These are phyloP conservation scores for Cettia cetti DNA, from an alignment of 2,113 vertebrate species.

Conservation along the genomic window DNA sequence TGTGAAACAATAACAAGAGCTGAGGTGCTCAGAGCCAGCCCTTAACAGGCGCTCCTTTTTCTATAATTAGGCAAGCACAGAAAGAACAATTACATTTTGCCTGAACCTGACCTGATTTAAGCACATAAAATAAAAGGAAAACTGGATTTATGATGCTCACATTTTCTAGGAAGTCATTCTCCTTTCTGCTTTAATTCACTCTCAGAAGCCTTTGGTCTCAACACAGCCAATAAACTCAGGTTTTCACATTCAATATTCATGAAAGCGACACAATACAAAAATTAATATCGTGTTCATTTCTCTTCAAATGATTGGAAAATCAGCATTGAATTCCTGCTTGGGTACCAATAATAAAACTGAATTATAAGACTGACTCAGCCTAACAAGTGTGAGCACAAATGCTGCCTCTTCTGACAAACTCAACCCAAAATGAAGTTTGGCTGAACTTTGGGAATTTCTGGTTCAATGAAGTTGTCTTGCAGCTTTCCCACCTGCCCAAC, in stretches of 20 bases:
- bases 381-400: background rate
- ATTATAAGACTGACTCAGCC: background rate
- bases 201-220: background rate
- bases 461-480: accelerated
- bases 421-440: background rate
- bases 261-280: background rate
- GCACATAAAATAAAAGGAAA: background rate
- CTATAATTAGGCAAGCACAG: background rate
- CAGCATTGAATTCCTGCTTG: background rate
- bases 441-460: background rate
- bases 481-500: background rate
- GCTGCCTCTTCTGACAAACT: background rate
- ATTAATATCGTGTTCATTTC: background rate
- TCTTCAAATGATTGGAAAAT: background rate
- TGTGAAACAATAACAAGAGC: background rate
- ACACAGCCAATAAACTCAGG: background rate
- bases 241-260: background rate
- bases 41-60: background rate
- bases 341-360: background rate
- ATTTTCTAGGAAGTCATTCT: background rate
- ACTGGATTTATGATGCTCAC: background rate
- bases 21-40: background rate
- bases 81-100: background rate
- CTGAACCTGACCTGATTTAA: background rate
- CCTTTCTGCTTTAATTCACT: background rate